These are phyloP conservation scores for Caenorhabditis wallacei DNA, from an alignment of 2,888 invertebrate genomes.

Conservation along the genomic window DNA sequence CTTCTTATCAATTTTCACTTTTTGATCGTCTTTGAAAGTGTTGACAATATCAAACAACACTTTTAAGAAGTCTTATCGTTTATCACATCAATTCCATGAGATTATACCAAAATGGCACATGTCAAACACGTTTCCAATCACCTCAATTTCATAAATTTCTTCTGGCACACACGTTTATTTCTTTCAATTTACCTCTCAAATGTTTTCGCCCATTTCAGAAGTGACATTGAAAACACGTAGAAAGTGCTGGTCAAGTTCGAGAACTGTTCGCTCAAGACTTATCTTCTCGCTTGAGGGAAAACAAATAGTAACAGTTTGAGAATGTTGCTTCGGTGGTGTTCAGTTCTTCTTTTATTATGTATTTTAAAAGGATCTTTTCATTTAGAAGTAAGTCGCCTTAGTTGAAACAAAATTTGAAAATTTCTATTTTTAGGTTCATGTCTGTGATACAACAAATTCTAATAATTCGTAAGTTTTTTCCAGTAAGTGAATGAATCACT, in stretches of 20 bases:
- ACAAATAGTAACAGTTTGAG: neutral
- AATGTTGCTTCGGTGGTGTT: slow-evolving; percentile 21
- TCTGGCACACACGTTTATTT: neutral
- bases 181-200: neutral
- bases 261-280: slow-evolving; percentile 33
- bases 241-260: slow-evolving; percentile 18
- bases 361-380: slow-evolving; percentile 28
- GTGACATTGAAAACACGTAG: neutral
- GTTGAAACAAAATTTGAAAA: neutral
- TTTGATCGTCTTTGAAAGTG: slow-evolving; percentile 40
- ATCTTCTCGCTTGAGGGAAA: slow-evolving; percentile 11
- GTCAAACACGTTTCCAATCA: slow-evolving; percentile 14
- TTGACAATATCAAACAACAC: slow-evolving; percentile 31
- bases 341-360: neutral
- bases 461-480: slow-evolving; percentile 70
- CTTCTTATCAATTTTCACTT: slow-evolving; percentile 27
- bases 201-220: slow-evolving; percentile 33
- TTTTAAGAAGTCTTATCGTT: slow-evolving; percentile 34
- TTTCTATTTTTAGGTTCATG: slow-evolving; percentile 65
- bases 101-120: slow-evolving; percentile 1
- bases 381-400: slow-evolving; percentile 23
- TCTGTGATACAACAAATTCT: slow-evolving; percentile 69
- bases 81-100: slow-evolving; percentile 2
- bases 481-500: neutral
- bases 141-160: neutral